Conservation (phyloP, 2,797 vertebrate species). For the Ctenopoma multispine region DNA sequence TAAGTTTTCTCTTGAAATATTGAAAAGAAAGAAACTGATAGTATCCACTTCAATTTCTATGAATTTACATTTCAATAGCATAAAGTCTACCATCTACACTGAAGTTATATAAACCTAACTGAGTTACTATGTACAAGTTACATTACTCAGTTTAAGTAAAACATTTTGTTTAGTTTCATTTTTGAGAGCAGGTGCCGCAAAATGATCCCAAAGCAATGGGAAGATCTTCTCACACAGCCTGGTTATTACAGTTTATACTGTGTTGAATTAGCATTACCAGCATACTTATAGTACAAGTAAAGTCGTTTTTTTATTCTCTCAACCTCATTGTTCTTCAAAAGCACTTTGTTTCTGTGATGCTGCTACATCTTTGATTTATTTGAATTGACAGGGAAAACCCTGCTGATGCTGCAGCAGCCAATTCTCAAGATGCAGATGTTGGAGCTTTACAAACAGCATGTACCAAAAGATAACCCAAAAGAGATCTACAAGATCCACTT, state of each 20-base stretch:
- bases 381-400: constrained; percentile 21
- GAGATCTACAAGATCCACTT: too few species aligned
- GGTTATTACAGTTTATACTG: background rate
- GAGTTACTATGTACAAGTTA: too few species aligned
- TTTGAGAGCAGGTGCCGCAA: background rate
- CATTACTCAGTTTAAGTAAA: too few species aligned
- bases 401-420: constrained; percentile 18
- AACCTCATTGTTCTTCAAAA: background rate
- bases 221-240: background rate
- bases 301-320: background rate
- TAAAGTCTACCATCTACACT: too few species aligned
- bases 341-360: too few species aligned
- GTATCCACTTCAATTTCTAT: too few species aligned
- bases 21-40: too few species aligned
- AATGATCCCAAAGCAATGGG: background rate
- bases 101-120: too few species aligned
- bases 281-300: background rate
- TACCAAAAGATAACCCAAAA: background rate
- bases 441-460: background rate
- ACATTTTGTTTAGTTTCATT: too few species aligned
- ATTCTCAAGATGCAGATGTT: constrained; percentile 32
- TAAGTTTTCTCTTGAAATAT: too few species aligned
- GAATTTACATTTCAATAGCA: too few species aligned
- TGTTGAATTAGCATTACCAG: background rate
- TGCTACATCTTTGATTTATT: constrained; percentile 12